phyloP scores from a whole-genome alignment of 2,113 vertebrate genomes.

The Dunckerocampus dactyliophorus region DNA sequence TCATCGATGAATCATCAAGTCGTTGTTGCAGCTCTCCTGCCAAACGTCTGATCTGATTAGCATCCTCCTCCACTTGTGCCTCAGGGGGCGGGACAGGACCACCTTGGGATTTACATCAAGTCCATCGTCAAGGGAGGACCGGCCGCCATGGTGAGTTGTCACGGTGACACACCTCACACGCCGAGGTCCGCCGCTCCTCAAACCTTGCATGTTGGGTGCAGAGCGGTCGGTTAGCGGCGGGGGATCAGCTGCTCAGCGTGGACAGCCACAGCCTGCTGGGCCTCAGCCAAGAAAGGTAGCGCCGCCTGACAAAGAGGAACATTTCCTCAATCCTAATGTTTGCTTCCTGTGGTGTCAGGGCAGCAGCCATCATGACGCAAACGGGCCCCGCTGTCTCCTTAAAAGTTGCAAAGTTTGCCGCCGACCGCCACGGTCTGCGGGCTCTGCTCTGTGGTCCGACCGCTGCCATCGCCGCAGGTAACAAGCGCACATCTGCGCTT shows the following conservation, averaged over 20 bases:
- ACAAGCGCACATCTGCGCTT: background rate
- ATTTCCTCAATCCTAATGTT: background rate
- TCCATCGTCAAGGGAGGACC: slow-evolving; percentile 89
- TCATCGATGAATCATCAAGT: no score
- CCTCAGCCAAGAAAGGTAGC: slow-evolving; percentile 89
- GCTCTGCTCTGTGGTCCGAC: slow-evolving; percentile 79
- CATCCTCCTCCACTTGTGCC: background rate
- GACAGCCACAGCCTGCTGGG: slow-evolving; percentile 86
- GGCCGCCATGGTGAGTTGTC: slow-evolving; percentile 80
- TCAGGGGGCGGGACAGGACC: slow-evolving; percentile 83
- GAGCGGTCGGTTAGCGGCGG: slow-evolving; percentile 84
- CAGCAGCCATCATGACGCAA: slow-evolving; percentile 87
- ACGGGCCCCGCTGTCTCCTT: slow-evolving; percentile 86
- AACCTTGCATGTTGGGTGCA: slow-evolving; percentile 14
- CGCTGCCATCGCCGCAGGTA: slow-evolving; percentile 76
- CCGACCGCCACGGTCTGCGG: slow-evolving; percentile 83
- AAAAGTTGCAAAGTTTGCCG: slow-evolving; percentile 86
- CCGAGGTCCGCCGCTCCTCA: background rate
- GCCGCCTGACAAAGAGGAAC: no score
- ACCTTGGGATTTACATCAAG: slow-evolving; percentile 91
- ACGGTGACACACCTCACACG: background rate
- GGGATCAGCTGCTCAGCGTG: slow-evolving; percentile 90
- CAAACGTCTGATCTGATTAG: slow-evolving; percentile 8
- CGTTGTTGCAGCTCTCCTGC: background rate
- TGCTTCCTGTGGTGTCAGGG: slow-evolving; percentile 63